Conservation (phyloP, 2,797 vertebrate genomes). For the Miichthys miiuy region DNA sequence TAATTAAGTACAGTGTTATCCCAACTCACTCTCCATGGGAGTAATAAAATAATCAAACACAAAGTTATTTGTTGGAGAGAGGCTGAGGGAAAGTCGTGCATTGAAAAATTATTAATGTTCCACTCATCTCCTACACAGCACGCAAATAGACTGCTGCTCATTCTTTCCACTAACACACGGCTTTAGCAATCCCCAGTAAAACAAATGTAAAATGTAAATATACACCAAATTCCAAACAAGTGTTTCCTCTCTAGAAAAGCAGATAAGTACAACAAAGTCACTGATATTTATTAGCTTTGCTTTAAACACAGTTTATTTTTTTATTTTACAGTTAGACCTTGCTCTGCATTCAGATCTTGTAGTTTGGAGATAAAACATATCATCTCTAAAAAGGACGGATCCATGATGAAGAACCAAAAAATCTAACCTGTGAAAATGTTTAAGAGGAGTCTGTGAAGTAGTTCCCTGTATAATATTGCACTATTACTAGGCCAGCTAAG, state of each 20-base stretch:
- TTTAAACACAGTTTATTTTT: conserved; percentile 31
- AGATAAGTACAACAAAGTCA: conserved; percentile 36
- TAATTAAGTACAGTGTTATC: conserved; percentile 28
- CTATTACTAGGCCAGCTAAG: not conserved
- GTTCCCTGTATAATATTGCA: not conserved
- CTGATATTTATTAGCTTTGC: conserved; percentile 56
- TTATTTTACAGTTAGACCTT: not conserved
- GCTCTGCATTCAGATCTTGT: not conserved
- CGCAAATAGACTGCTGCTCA: conserved; percentile 72
- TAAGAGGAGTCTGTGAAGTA: not conserved
- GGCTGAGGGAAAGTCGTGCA: conserved; percentile 20
- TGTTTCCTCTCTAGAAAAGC: conserved; percentile 45
- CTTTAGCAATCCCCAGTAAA: conserved; percentile 59
- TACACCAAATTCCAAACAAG: conserved; percentile 59
- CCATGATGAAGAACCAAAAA: not conserved
- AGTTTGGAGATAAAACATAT: conserved; percentile 21
- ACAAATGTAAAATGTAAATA: conserved; percentile 74
- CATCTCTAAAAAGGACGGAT: not conserved
- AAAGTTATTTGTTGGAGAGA: conserved; percentile 40
- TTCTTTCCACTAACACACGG: conserved; percentile 76
- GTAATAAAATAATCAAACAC: conserved; percentile 62
- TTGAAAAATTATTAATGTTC: conserved; percentile 66
- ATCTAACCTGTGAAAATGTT: not conserved
- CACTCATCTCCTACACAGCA: conserved; percentile 45
- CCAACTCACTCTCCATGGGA: conserved; percentile 6